Percentiles rank a stretch among this genome's conserved stretches.
Evolutionary conservation across 2,113 vertebrate species (phyloP).

Genomic region (Aramus guarauna): DNA sequence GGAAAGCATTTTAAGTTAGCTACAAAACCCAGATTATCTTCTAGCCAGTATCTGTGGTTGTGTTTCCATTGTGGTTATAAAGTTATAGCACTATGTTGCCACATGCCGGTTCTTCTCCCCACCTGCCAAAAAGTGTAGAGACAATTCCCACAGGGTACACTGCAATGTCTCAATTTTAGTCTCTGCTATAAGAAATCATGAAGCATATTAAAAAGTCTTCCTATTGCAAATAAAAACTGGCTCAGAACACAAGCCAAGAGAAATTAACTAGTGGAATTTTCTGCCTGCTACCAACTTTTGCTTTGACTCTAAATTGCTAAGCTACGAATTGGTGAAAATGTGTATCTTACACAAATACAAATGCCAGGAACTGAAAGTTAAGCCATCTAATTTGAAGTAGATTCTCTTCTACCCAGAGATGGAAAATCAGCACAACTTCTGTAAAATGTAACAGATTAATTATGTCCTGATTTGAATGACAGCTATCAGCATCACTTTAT

Average conservation of each 20-base stretch:
- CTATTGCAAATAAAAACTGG: neutral
- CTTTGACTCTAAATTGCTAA: neutral
- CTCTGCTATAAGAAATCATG: neutral
- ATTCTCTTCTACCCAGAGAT: neutral
- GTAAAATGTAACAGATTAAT: neutral
- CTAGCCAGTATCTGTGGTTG: neutral
- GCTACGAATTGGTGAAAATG: neutral
- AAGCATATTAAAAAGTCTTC: neutral
- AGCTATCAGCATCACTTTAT: neutral
- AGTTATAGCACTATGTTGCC: neutral
- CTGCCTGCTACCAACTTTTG: neutral
- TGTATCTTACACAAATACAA: neutral
- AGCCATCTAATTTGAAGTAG: neutral
- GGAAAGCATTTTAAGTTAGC: neutral
- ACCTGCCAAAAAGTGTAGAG: neutral
- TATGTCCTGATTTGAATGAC: neutral
- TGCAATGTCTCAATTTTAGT: neutral
- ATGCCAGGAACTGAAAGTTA: neutral
- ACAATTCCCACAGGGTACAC: neutral
- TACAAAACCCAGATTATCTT: neutral
- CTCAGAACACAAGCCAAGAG: neutral
- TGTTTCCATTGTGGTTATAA: neutral
- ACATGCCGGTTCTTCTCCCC: neutral
- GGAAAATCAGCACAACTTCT: neutral
- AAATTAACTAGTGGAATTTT: constrained; percentile 17